These are phyloP conservation scores for Nothobranchius furzeri DNA, from an alignment of 2,113 vertebrate species.

Conservation along the genomic window DNA sequence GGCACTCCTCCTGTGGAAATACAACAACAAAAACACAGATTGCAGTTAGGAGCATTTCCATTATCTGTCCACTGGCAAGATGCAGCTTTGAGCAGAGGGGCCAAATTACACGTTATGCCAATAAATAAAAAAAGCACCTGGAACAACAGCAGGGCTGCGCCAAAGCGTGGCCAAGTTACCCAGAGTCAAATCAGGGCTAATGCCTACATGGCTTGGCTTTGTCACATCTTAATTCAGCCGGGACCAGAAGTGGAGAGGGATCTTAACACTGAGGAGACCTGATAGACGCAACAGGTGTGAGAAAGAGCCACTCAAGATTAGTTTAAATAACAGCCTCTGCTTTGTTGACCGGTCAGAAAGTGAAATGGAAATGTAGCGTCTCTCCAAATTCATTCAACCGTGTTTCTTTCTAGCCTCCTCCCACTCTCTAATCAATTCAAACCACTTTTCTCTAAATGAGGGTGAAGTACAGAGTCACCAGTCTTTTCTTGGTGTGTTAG, in stretches of 20 bases:
- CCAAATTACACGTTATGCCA: slow-evolving; percentile 53
- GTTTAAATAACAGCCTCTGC: slow-evolving; percentile 45
- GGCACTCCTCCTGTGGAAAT: slow-evolving; percentile 91
- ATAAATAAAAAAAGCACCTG: slow-evolving; percentile 63
- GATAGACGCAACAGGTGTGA: slow-evolving; percentile 40
- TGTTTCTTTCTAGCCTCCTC: slow-evolving; percentile 14
- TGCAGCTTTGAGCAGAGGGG: slow-evolving; percentile 34
- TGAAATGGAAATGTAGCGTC: slow-evolving; percentile 36
- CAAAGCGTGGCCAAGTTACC: slow-evolving; percentile 58
- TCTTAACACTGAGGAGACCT: slow-evolving; percentile 32
- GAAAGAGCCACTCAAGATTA: slow-evolving; percentile 44
- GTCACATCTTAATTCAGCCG: slow-evolving; percentile 65
- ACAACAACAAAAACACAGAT: slow-evolving; percentile 48
- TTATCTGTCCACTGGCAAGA: slow-evolving; percentile 45
- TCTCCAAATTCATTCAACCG: slow-evolving; percentile 30
- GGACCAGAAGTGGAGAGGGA: slow-evolving; percentile 39
- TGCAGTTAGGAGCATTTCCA: slow-evolving; percentile 25
- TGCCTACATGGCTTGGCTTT: slow-evolving; percentile 35
- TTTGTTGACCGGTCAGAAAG: slow-evolving; percentile 53
- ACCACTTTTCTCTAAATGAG: slow-evolving; percentile 42
- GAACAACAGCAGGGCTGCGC: slow-evolving; percentile 27
- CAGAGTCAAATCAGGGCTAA: slow-evolving; percentile 67
- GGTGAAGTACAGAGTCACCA: slow-evolving; percentile 26
- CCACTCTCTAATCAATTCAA: slow-evolving; percentile 47
- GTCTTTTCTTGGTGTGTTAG: slow-evolving; percentile 27